Base-by-base conservation (phyloP, 2,888 invertebrate species). In the Horisme vitalbata region DNA sequence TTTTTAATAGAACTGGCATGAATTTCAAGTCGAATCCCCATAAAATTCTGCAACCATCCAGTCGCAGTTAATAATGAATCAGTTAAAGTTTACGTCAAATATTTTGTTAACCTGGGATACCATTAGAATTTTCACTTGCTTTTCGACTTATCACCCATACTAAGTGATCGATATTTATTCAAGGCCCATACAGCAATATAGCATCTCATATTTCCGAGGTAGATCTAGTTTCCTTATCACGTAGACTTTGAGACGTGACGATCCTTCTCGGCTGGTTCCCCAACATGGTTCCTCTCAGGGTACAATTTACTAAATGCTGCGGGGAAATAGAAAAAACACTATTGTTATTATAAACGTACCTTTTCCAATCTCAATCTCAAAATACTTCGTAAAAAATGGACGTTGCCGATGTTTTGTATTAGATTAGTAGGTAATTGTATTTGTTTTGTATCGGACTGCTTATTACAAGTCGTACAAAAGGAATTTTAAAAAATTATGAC, bases 181-280 rank as follows among this genome's bases (percentile, higher is more conserved):
- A 39, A 30, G 31, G 24, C 20, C 14, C 26, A 35, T 39, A 41
- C 32, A 49, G 27, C 35, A 44, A 35, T 39, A 41, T 35, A 49
- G 27, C 35, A 44, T 44, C 44, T 49, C 44, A 49, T 49, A 49
- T 36, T 36, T 44, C 31, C 13, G 28, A 43, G 43, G 33, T 38
- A 41, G 37, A 43, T 51, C 31, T 31, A 38, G 46, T 51, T 43
- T 51, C 50, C 46, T 43, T 43, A 45, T 45, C 51, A 51, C 51
- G 51, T 51, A 46, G 38, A 10, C 38, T 34, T 35, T 1, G 41
- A 35, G 41, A 51, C 51, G 51, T 51, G 51, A 45, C 45, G 46
- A 51, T 51, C 41, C 44, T 35, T 45, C 49, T 32, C 34, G 43
- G 18, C 30, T 47, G 30, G 31, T 28, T 38, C 44, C 26, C 34